Percentiles rank a stretch among this genome's conserved stretches.
Evolutionary conservation across 2,888 invertebrate species (phyloP).

Genomic region (Eupithecia vulgata): DNA sequence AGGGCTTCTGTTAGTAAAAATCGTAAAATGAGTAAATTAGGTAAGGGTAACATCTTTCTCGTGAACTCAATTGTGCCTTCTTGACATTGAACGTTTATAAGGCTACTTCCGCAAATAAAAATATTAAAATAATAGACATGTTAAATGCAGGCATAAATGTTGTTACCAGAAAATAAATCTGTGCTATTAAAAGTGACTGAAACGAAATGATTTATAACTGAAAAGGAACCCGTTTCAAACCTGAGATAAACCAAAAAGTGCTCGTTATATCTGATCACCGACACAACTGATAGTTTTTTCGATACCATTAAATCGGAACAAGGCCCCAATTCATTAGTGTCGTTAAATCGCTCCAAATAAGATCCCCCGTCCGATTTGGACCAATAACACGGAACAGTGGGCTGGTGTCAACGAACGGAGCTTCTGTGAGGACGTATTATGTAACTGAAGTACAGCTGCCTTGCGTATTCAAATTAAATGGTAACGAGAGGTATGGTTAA

Average conservation of each 20-base stretch:
- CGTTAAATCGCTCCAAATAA: slow-evolving; percentile 53
- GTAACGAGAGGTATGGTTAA: slow-evolving; percentile 11
- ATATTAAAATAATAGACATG: background rate
- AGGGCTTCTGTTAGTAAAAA: slow-evolving; percentile 65
- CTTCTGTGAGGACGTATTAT: slow-evolving; percentile 38
- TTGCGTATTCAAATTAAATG: slow-evolving; percentile 14
- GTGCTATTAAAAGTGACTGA: background rate
- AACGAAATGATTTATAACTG: slow-evolving; percentile 4
- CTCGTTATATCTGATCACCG: slow-evolving; percentile 12
- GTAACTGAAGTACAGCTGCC: slow-evolving; percentile 28
- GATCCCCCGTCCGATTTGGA: slow-evolving; percentile 66
- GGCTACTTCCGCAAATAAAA: background rate
- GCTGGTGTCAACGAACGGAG: slow-evolving; percentile 68
- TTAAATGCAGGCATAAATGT: background rate
- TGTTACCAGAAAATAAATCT: background rate
- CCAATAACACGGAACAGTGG: slow-evolving; percentile 73
- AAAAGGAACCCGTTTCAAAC: background rate
- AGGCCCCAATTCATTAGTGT: slow-evolving; percentile 41
- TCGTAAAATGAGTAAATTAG: slow-evolving; percentile 25
- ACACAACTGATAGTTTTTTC: slow-evolving; percentile 25
- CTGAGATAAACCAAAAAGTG: background rate
- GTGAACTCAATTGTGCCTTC: background rate
- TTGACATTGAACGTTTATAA: background rate
- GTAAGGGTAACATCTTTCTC: background rate
- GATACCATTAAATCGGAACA: slow-evolving; percentile 33